Conservation (phyloP, 2,888 invertebrate species). For the Parochlus steinenii region DNA sequence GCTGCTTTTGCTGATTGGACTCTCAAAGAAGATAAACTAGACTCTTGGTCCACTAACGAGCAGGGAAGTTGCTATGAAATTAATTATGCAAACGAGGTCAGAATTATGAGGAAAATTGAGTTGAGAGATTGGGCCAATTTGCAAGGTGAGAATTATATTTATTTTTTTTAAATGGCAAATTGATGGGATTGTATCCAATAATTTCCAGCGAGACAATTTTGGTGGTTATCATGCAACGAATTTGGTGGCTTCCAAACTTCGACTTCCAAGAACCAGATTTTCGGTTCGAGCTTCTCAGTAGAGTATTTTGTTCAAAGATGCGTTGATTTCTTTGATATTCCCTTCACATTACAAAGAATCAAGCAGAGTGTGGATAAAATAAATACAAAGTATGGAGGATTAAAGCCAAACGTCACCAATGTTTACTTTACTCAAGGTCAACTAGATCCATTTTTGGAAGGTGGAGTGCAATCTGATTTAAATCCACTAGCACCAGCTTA, state of each 20-base stretch:
- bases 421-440: constrained; percentile 37
- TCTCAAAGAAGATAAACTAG: too few species aligned
- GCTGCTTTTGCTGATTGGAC: background rate
- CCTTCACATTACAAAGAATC: constrained; percentile 3
- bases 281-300: constrained; percentile 34
- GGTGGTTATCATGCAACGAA: constrained; percentile 62
- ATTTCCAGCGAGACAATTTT: constrained; percentile 47
- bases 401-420: constrained; percentile 30
- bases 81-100: too few species aligned
- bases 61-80: too few species aligned
- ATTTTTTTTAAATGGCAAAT: background rate
- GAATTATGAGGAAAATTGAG: background rate
- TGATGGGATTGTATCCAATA: too few species aligned
- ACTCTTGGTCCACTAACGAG: too few species aligned
- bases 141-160: background rate
- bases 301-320: constrained; percentile 29
- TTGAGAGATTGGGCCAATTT: background rate
- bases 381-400: constrained; percentile 33
- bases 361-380: constrained; percentile 20
- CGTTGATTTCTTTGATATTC: constrained; percentile 22
- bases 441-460: constrained; percentile 38
- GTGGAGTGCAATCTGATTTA: constrained; percentile 30
- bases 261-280: constrained; percentile 36
- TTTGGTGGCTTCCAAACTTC: constrained; percentile 63
- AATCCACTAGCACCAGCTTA: constrained; percentile 16